Evolutionary conservation across 2,797 vertebrate species (phyloP), one percentile per base, ranked within the genome.

Genomic region (Ciconia nigra): DNA sequence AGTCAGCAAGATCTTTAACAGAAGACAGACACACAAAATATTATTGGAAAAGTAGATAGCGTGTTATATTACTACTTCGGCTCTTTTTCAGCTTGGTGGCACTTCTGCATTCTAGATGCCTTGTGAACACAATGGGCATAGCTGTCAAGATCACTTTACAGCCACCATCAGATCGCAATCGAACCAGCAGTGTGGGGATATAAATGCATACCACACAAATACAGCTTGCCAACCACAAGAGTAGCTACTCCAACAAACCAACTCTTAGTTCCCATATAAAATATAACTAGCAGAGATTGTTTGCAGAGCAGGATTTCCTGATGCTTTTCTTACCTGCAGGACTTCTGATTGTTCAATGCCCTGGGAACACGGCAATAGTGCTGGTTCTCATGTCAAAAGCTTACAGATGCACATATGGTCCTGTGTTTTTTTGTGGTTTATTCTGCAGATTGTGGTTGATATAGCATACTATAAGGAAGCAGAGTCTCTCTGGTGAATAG

Each of bases 301-400:
- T 86, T 91, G 76, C 90, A 94, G 87, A 86, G 87, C 77, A 87
- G 90, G 20, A 83, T 81, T 95, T 98, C 97, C 96, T 92, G 92
- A 96, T 74, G 67, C 80, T 84, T 94, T 87, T 87, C 89, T 81
- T 83, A 96, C 91, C 96, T 97, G 83, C 94, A 94, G 52, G 89
- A 74, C 42, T 31, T 49, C 65, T 69, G 79, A 54, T 78, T 52
- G 42, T 13, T 59, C 66, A 90, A 6, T 41, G 85, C 87, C 81
- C 70, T 94, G 90, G 93, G 93, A 97, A 96, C 93, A 92, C 63
- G 66, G 93, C 87, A 77, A 47, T 21, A 83, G 67, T 7, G 20
- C 63, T 70, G 93, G 74, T 90, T 97, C 96, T 95, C 92, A 76
- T 54, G 84, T 77, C 94, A 81, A 88, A 90, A 84, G 4, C 62